Evolutionary conservation across 2,113 vertebrate species (phyloP).

Genomic region (Tricholaema leucomelas): DNA sequence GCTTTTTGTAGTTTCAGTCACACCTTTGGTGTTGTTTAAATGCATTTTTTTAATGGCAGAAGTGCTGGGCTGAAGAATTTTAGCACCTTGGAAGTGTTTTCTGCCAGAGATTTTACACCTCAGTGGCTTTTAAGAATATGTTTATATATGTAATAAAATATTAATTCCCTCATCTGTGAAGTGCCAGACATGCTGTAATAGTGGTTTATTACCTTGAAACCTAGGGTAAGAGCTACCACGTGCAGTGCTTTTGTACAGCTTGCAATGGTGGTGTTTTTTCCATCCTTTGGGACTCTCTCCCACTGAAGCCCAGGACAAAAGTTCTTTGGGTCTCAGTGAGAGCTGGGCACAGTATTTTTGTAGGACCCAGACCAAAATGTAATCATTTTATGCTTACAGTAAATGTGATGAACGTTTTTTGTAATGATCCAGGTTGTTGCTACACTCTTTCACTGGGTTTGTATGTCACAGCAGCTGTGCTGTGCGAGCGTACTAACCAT

Average conservation of each 20-base stretch:
- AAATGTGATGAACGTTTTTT: slow-evolving; percentile 28
- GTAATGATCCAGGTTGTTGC: not conserved
- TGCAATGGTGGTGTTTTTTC: not conserved
- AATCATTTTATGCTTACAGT: slow-evolving; percentile 33
- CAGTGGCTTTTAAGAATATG: slow-evolving; percentile 51
- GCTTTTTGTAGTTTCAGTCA: not conserved
- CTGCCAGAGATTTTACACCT: slow-evolving; percentile 45
- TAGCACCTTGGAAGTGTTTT: slow-evolving; percentile 17
- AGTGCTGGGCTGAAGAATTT: slow-evolving; percentile 11
- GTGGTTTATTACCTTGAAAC: slow-evolving; percentile 33
- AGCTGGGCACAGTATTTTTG: slow-evolving; percentile 21
- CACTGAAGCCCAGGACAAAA: not conserved
- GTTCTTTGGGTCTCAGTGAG: not conserved
- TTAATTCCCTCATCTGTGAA: slow-evolving; percentile 37
- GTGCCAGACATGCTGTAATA: slow-evolving; percentile 63
- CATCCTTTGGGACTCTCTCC: not conserved
- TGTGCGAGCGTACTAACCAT: not conserved
- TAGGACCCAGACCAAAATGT: slow-evolving; percentile 27
- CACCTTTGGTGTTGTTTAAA: not conserved
- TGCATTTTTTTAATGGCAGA: slow-evolving; percentile 2
- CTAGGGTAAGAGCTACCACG: slow-evolving; percentile 42
- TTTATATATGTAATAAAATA: slow-evolving; percentile 52
- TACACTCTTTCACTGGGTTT: not conserved
- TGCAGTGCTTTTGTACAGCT: not conserved
- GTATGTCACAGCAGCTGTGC: not conserved